phyloP scores from a whole-genome alignment of 1,140 invertebrate species.

The Chelonus insularis region DNA sequence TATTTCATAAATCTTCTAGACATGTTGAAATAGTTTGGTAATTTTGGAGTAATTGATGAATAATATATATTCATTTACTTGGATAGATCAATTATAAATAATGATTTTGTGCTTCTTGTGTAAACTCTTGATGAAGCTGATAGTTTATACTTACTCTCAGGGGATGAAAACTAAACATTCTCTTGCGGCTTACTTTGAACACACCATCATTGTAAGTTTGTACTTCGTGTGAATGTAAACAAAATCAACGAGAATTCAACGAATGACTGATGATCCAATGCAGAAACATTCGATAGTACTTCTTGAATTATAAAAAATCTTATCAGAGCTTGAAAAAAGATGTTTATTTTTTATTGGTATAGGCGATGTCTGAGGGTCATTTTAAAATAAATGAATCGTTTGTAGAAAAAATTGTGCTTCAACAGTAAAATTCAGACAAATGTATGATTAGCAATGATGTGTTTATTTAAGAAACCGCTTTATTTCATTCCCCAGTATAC shows the following conservation, averaged over 20 bases:
- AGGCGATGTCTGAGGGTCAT: no score
- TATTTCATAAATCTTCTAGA: no score
- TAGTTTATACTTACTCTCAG: constrained; percentile 18
- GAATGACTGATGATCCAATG: constrained; percentile 12
- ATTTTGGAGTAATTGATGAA: neutral
- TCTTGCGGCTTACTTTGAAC: constrained; percentile 43
- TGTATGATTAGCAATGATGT: no score
- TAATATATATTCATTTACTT: neutral
- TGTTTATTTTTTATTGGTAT: no score
- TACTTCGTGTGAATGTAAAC: constrained; percentile 21
- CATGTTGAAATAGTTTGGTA: neutral
- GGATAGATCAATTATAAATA: neutral
- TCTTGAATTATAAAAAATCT: no score
- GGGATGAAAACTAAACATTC: constrained; percentile 11
- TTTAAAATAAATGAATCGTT: no score
- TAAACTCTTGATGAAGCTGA: constrained; percentile 1
- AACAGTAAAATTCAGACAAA: no score
- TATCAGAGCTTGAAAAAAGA: no score
- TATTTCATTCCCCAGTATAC: neutral
- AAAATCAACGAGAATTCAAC: constrained; percentile 5
- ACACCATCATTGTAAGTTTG: constrained; percentile 21
- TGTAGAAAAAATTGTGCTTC: no score
- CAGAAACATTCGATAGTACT: no score
- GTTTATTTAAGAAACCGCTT: no score
- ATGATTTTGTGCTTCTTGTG: neutral